phyloP scores from a whole-genome alignment of 2,888 invertebrate genomes.

The Celastrina argiolus region DNA sequence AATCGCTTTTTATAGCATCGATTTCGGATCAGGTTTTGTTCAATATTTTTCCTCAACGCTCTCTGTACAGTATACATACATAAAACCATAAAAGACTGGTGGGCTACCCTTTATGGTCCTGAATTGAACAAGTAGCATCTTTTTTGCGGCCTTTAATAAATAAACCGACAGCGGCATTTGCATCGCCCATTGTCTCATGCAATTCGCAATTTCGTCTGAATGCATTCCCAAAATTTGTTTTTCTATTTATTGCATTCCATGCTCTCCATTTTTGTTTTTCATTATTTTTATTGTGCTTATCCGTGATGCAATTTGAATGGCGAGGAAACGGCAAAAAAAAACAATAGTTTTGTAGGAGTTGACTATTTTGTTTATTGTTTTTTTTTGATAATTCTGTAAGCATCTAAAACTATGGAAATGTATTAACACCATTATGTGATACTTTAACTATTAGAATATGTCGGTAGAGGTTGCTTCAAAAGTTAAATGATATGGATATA shows the following conservation, averaged over 20 bases:
- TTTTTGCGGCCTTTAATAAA: constrained; percentile 58
- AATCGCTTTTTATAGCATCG: constrained; percentile 28
- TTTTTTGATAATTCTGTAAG: neutral
- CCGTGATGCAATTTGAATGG: constrained; percentile 16
- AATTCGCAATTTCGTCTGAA: constrained; percentile 59
- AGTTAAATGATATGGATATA: too few species aligned
- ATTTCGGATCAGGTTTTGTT: constrained; percentile 45
- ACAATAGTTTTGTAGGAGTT: neutral
- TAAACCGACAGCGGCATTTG: constrained; percentile 62
- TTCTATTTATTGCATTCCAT: constrained; percentile 43
- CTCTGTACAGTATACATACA: constrained; percentile 40
- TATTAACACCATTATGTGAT: neutral
- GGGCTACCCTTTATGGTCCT: constrained; percentile 49
- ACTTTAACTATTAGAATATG: neutral
- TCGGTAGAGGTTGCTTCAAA: too few species aligned
- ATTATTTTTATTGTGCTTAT: constrained; percentile 29
- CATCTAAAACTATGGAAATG: too few species aligned
- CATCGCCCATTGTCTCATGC: constrained; percentile 67
- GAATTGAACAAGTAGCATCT: constrained; percentile 51
- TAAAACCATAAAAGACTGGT: constrained; percentile 42
- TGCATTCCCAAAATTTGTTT: constrained; percentile 46
- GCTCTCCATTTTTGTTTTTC: constrained; percentile 45
- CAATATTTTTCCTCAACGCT: constrained; percentile 22
- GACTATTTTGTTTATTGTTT: neutral
- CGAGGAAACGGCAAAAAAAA: constrained; percentile 22